phyloP scores from a whole-genome alignment of 1,140 invertebrate genomes.

The Caenorhabditis brenneri region DNA sequence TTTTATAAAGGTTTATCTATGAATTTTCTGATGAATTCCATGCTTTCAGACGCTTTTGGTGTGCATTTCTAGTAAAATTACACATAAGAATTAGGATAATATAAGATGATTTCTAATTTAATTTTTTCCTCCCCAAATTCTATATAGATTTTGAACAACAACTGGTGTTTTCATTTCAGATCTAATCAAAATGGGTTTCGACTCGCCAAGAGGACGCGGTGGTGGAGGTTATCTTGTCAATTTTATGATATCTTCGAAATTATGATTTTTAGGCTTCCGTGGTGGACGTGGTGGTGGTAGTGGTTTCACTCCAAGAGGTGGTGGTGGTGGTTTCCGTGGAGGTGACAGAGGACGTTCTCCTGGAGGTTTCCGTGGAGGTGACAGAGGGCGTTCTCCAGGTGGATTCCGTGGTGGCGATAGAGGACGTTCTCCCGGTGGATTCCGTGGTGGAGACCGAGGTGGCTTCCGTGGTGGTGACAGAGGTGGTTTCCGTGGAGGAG shows the following conservation, averaged over 20 bases:
- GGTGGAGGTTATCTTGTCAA: background rate
- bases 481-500: background rate
- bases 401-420: conserved; percentile 33
- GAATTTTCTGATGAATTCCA: background rate
- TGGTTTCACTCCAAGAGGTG: background rate
- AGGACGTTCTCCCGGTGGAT: background rate
- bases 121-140: background rate
- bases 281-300: conserved; percentile 5
- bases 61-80: too few species aligned
- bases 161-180: too few species aligned
- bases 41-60: too few species aligned
- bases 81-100: too few species aligned
- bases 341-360: conserved; percentile 27
- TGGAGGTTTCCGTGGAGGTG: conserved; percentile 10
- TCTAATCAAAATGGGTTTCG: conserved; percentile 18
- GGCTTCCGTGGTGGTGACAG: background rate
- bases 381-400: background rate
- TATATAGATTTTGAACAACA: too few species aligned
- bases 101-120: too few species aligned
- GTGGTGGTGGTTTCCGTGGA: conserved; percentile 6
- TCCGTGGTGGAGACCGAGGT: background rate
- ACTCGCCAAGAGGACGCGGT: conserved; percentile 17
- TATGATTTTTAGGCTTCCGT: background rate
- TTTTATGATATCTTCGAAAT: background rate
- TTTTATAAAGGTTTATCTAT: background rate